phyloP scores from a whole-genome alignment of 2,113 vertebrate genomes.

The Abramis brama region DNA sequence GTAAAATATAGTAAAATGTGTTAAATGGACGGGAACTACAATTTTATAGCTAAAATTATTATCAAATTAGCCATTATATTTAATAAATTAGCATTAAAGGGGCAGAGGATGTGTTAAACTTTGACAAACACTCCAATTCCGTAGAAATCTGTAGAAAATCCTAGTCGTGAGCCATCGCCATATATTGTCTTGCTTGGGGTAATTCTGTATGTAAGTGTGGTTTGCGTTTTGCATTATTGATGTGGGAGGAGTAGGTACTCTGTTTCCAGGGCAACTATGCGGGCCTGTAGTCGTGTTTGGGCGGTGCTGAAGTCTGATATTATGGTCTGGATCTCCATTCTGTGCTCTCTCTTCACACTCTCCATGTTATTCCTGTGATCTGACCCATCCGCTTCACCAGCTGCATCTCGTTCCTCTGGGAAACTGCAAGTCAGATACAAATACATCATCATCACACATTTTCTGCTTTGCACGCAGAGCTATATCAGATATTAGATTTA shows the following conservation, averaged over 20 bases:
- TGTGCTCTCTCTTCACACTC: slow-evolving; percentile 78
- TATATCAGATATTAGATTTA: neutral
- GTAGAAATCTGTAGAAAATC: neutral
- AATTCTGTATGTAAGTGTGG: slow-evolving; percentile 30
- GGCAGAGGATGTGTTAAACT: neutral
- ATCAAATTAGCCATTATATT: neutral
- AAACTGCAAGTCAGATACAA: slow-evolving; percentile 58
- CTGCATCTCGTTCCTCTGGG: slow-evolving; percentile 71
- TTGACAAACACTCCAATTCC: neutral
- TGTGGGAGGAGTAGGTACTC: slow-evolving; percentile 71
- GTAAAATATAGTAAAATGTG: neutral
- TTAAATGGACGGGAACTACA: neutral
- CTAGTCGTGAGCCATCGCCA: neutral
- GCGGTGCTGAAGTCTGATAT: slow-evolving; percentile 84
- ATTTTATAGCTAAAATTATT: neutral
- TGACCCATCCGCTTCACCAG: slow-evolving; percentile 67
- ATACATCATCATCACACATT: neutral
- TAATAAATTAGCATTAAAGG: neutral
- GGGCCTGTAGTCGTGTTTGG: slow-evolving; percentile 83
- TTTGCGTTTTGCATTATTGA: slow-evolving; percentile 32
- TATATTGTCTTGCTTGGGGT: neutral
- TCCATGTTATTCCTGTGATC: slow-evolving; percentile 79
- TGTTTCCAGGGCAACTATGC: slow-evolving; percentile 86
- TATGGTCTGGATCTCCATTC: slow-evolving; percentile 81
- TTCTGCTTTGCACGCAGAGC: neutral